These are phyloP conservation scores for Cepaea nemoralis DNA, from an alignment of 1,140 invertebrate genomes.

Conservation along the genomic window DNA sequence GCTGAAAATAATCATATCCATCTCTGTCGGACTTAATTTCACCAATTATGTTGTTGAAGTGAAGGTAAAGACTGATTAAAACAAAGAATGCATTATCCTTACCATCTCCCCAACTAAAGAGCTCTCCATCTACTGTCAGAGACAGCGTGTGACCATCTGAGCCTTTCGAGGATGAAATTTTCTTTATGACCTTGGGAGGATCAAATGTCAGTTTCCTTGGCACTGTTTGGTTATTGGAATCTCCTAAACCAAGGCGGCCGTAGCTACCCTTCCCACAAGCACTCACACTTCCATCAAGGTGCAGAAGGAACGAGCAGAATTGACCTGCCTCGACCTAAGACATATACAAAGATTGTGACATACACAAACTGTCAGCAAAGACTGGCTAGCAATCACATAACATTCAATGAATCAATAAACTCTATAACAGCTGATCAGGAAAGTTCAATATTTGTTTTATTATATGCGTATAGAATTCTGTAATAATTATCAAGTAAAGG, in stretches of 20 bases:
- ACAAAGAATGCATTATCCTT: slow-evolving; percentile 3
- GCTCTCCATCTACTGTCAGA: slow-evolving; percentile 88
- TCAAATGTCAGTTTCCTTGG: slow-evolving; percentile 74
- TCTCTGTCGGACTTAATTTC: too few species aligned
- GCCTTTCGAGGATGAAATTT: slow-evolving; percentile 76
- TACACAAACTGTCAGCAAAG: too few species aligned
- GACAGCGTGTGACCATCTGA: slow-evolving; percentile 94
- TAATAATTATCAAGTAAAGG: too few species aligned
- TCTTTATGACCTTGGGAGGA: slow-evolving; percentile 64
- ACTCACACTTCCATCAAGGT: slow-evolving; percentile 75
- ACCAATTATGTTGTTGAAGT: too few species aligned
- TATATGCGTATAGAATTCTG: too few species aligned
- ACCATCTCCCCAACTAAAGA: slow-evolving; percentile 96
- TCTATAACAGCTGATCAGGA: too few species aligned
- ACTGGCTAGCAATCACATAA: too few species aligned
- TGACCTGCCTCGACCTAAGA: slow-evolving; percentile 78
- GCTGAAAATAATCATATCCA: too few species aligned
- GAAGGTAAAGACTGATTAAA: neutral
- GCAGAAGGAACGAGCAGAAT: slow-evolving; percentile 79
- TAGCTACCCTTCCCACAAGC: slow-evolving; percentile 78
- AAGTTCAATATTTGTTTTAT: too few species aligned
- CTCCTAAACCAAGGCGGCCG: slow-evolving; percentile 75
- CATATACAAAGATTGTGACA: too few species aligned
- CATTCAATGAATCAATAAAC: too few species aligned
- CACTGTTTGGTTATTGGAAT: slow-evolving; percentile 75